phyloP scores from a whole-genome alignment of 2,888 invertebrate genomes.

The Caenorhabditis wallacei region DNA sequence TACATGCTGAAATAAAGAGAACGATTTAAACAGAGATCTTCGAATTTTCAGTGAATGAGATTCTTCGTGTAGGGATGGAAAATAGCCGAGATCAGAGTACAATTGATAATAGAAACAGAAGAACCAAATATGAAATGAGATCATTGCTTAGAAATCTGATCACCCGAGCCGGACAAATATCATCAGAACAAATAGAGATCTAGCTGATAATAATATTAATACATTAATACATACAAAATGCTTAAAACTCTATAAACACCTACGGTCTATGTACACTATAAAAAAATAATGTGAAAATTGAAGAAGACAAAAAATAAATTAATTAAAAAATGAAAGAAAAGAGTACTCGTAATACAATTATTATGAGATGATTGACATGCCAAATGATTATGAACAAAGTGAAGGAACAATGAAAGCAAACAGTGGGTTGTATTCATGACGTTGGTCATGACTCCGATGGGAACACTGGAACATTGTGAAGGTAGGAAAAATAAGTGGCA shows the following conservation, averaged over 20 bases:
- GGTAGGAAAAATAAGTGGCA: conserved; percentile 19
- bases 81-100: conserved; percentile 46
- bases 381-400: conserved; percentile 15
- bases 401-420: conserved; percentile 26
- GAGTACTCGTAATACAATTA: conserved; percentile 30
- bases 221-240: conserved; percentile 22
- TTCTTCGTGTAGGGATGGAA: conserved; percentile 40
- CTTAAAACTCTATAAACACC: conserved; percentile 31
- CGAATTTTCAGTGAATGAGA: conserved; percentile 41
- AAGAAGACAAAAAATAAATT: conserved; percentile 20
- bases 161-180: conserved; percentile 36
- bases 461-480: background rate
- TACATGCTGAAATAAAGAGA: conserved; percentile 10
- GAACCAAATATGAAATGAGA: conserved; percentile 58
- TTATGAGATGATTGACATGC: conserved; percentile 23
- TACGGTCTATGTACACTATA: conserved; percentile 26
- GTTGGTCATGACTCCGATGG: conserved; percentile 25
- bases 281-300: conserved; percentile 3
- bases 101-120: conserved; percentile 47
- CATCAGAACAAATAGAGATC: conserved; percentile 36
- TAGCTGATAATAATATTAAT: too few relatives aligned
- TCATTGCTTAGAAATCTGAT: conserved; percentile 42
- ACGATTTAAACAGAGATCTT: conserved; percentile 45
- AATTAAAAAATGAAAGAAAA: conserved; percentile 6
- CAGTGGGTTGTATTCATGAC: conserved; percentile 17